Conservation (phyloP, 1,140 invertebrate genomes). For the Magallana ariakensis region DNA sequence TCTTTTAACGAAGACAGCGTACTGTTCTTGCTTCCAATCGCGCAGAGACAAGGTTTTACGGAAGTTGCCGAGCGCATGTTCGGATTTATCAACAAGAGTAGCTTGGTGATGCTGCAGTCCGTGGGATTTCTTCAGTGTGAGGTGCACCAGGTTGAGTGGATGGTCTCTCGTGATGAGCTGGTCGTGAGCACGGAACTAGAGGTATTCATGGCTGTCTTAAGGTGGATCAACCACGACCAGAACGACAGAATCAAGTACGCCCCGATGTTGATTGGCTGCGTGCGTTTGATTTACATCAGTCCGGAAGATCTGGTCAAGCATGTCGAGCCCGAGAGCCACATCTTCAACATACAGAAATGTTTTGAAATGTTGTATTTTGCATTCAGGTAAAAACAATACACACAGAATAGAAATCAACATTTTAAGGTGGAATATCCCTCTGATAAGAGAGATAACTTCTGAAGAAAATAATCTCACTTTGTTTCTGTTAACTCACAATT, state of each 20-base stretch:
- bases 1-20: slow-evolving; percentile 55
- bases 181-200: slow-evolving; percentile 58
- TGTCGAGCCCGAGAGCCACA: slow-evolving; percentile 57
- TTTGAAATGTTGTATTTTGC: slow-evolving; percentile 57
- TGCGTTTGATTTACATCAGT: slow-evolving; percentile 58
- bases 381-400: slow-evolving; percentile 53
- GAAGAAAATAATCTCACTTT: too few species aligned
- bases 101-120: slow-evolving; percentile 46
- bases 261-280: slow-evolving; percentile 48
- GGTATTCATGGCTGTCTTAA: slow-evolving; percentile 56
- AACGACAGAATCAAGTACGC: slow-evolving; percentile 52
- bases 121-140: slow-evolving; percentile 50
- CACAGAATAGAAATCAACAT: not conserved
- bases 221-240: slow-evolving; percentile 63
- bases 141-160: slow-evolving; percentile 40
- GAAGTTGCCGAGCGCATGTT: slow-evolving; percentile 56
- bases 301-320: slow-evolving; percentile 59
- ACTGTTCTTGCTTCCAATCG: slow-evolving; percentile 50
- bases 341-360: slow-evolving; percentile 54
- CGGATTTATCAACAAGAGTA: slow-evolving; percentile 53
- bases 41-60: slow-evolving; percentile 59
- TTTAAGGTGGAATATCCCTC: too few species aligned
- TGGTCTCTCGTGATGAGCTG: slow-evolving; percentile 58
- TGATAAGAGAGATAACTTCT: too few species aligned
- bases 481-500: too few species aligned